phyloP scores from a whole-genome alignment of 2,888 invertebrate species.

The Ophion obscuratus region DNA sequence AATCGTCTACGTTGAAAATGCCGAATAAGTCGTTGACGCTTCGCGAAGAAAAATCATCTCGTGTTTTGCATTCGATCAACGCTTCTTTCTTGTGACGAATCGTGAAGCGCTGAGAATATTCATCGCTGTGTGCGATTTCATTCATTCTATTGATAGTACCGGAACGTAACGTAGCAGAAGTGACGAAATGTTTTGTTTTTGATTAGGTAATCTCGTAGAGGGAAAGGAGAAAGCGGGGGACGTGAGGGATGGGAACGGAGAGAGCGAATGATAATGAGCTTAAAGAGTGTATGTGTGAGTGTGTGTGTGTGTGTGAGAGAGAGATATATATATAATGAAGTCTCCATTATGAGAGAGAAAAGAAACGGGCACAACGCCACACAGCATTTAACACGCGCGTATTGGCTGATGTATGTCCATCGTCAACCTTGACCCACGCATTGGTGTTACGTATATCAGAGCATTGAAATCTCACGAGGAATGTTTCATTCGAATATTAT shows the following conservation, averaged over 20 bases:
- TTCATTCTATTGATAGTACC: constrained; percentile 4
- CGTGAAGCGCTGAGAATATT: background rate
- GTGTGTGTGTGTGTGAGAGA: background rate
- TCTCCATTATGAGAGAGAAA: constrained; percentile 35
- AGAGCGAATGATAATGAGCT: background rate
- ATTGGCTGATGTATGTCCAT: constrained; percentile 46
- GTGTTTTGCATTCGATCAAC: background rate
- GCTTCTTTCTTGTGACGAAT: background rate
- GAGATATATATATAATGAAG: constrained; percentile 38
- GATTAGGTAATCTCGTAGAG: constrained; percentile 43
- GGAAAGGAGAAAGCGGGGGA: constrained; percentile 18
- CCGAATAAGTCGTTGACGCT: background rate
- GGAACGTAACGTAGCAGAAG: constrained; percentile 8
- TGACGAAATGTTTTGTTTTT: constrained; percentile 29
- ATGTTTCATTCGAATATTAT: constrained; percentile 49
- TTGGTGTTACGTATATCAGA: constrained; percentile 46
- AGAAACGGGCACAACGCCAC: constrained; percentile 29
- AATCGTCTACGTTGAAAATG: background rate
- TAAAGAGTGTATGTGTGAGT: background rate
- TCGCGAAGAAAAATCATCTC: background rate
- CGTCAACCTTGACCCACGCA: constrained; percentile 64
- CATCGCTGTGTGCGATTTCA: background rate
- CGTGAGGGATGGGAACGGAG: background rate
- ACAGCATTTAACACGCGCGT: constrained; percentile 50
- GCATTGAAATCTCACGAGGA: constrained; percentile 46